A percentile compares a stretch with the other conserved stretches of the same genome.
These are phyloP conservation scores for Popillia japonica DNA, from an alignment of 1,140 invertebrate species.

Conservation along the genomic window DNA sequence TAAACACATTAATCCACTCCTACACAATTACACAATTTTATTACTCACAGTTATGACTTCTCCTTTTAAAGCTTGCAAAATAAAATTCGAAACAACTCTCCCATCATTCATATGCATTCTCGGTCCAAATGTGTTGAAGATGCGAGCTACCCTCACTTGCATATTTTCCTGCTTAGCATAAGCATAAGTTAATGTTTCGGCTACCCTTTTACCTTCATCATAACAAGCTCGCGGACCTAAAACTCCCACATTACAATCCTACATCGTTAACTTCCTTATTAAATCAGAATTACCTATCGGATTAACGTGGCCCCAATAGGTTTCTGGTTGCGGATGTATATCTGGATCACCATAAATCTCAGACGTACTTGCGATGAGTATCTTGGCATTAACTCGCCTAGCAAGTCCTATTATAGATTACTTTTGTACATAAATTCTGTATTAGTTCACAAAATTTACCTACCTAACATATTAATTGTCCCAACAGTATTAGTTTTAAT, in stretches of 20 bases:
- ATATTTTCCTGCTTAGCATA: slow-evolving; percentile 97
- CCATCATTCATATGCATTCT: slow-evolving; percentile 99
- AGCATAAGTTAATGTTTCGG: slow-evolving; percentile 96
- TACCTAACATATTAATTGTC: slow-evolving; percentile 99
- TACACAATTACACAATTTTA: not conserved
- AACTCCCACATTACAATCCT: slow-evolving; percentile 44
- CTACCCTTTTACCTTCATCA: slow-evolving; percentile 98
- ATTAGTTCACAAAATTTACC: slow-evolving; percentile 47
- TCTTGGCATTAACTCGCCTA: slow-evolving; percentile 90
- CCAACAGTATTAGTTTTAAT: slow-evolving; percentile 99
- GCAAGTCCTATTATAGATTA: slow-evolving; percentile 68
- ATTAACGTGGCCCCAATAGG: slow-evolving; percentile 99
- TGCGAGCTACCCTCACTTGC: slow-evolving; percentile 93
- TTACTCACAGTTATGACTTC: slow-evolving; percentile 88
- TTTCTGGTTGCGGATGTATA: slow-evolving; percentile 93
- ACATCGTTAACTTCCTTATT: not conserved
- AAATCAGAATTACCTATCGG: slow-evolving; percentile 82
- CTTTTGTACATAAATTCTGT: not conserved
- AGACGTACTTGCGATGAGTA: slow-evolving; percentile 97
- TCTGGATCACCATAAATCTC: slow-evolving; percentile 99
- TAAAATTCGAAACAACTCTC: slow-evolving; percentile 98
- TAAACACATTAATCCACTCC: no score
- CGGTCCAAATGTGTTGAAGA: slow-evolving; percentile 99
- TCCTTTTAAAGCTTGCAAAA: slow-evolving; percentile 94
- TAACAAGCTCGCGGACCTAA: slow-evolving; percentile 94